Percentiles rank a stretch among this genome's conserved stretches.
Evolutionary conservation across 2,113 vertebrate genomes (phyloP).

Genomic region (Machaerirhynchus nigripectus): DNA sequence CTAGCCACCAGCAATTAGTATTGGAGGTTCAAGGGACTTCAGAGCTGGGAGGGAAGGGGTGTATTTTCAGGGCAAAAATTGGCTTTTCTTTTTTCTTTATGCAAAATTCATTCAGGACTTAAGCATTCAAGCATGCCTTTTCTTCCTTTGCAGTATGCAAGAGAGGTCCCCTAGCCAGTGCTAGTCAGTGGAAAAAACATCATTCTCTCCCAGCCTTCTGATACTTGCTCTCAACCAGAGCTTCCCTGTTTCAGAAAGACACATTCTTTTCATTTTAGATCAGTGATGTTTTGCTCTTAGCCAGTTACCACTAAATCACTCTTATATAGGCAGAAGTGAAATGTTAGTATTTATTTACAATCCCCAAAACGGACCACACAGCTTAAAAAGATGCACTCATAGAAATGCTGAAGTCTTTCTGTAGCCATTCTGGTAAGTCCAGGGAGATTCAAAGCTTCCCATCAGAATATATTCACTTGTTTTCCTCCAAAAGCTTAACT

Average conservation of each 20-base stretch:
- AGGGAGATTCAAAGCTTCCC: slow-evolving; percentile 3
- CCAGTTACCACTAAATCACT: background rate
- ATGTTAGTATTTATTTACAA: background rate
- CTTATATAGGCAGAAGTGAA: background rate
- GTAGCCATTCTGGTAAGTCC: background rate
- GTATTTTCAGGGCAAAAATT: background rate
- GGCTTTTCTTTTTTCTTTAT: background rate
- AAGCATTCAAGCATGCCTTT: slow-evolving; percentile 1
- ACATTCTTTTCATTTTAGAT: background rate
- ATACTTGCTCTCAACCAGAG: background rate
- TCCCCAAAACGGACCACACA: background rate
- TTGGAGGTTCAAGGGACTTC: background rate
- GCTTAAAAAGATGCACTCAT: background rate
- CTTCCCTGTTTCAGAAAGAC: background rate
- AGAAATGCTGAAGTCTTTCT: background rate
- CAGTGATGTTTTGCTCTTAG: background rate
- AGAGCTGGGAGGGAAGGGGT: background rate
- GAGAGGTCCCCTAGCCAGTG: background rate
- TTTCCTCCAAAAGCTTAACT: slow-evolving; percentile 25
- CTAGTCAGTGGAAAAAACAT: background rate
- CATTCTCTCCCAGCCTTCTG: background rate
- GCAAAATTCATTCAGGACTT: slow-evolving; percentile 11
- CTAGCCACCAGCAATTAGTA: background rate
- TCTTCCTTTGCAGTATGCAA: background rate
- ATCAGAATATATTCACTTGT: background rate